phyloP scores from a whole-genome alignment of 2,888 invertebrate genomes.

The Tenthredo livida region DNA sequence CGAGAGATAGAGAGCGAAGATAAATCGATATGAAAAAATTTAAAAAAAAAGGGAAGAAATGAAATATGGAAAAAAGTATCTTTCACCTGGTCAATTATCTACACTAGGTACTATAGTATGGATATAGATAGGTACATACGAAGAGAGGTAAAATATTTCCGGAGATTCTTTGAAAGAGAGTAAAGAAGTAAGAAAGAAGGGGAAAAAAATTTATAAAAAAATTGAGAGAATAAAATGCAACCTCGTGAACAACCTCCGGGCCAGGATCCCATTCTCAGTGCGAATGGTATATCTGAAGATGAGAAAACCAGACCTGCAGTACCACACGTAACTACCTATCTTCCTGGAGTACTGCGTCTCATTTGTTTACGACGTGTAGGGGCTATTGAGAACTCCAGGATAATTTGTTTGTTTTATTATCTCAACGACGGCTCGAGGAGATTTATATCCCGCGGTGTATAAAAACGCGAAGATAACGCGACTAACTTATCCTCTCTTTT shows the following conservation, averaged over 20 bases:
- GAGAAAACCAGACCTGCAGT: not conserved
- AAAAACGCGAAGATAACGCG: conserved; percentile 16
- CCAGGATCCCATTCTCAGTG: not conserved
- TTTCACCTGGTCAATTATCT: conserved; percentile 31
- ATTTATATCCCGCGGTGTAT: conserved; percentile 19
- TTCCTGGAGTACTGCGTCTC: not conserved
- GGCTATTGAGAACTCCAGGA: conserved; percentile 38
- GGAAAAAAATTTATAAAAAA: not conserved
- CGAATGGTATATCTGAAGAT: not conserved
- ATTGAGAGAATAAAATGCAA: not conserved
- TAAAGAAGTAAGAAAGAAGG: no score
- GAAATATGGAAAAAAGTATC: not conserved
- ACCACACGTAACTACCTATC: conserved; percentile 1
- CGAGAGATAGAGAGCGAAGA: not conserved
- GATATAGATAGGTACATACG: not conserved
- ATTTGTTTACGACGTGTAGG: conserved; percentile 47
- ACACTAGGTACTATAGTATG: not conserved
- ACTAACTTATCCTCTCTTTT: not conserved
- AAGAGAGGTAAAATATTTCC: not conserved
- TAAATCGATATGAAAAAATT: not conserved
- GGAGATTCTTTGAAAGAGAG: not conserved
- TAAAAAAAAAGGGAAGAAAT: not conserved
- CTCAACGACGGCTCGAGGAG: conserved; percentile 31
- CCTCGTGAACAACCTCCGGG: not conserved
- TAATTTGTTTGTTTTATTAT: conserved; percentile 51